phyloP scores from a whole-genome alignment of 1,140 invertebrate species.

The Dreissena polymorpha region DNA sequence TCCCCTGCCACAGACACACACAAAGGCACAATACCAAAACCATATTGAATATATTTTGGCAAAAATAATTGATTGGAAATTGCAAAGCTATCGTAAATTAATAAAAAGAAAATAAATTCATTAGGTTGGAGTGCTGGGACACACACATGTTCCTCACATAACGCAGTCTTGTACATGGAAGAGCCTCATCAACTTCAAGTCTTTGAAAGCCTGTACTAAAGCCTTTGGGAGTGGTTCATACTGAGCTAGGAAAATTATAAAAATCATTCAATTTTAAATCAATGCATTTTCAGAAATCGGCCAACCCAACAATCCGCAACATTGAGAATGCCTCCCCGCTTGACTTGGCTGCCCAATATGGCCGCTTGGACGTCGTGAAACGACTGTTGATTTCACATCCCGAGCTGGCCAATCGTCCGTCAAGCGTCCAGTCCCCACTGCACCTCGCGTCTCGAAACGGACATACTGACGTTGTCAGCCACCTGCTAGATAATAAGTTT shows the following conservation, averaged over 20 bases:
- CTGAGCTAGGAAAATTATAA: background rate
- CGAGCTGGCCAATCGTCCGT: slow-evolving; percentile 76
- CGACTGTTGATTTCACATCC: slow-evolving; percentile 84
- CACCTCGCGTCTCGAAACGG: slow-evolving; percentile 97
- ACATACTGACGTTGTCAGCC: slow-evolving; percentile 91
- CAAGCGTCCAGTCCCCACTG: slow-evolving; percentile 91
- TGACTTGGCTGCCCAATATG: slow-evolving; percentile 93
- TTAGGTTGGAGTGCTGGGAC: no score
- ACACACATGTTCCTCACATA: no score
- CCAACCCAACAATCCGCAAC: slow-evolving; percentile 95
- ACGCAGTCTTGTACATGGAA: no score
- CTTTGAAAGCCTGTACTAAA: no score
- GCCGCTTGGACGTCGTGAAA: slow-evolving; percentile 92
- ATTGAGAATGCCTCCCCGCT: slow-evolving; percentile 93
- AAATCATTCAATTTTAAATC: background rate
- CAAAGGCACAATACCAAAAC: background rate
- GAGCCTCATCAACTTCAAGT: no score
- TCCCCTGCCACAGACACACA: no score
- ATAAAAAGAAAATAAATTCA: no score
- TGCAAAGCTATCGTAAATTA: no score
- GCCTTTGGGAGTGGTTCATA: no score
- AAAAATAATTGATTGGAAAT: background rate
- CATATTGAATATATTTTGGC: background rate
- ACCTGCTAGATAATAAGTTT: slow-evolving; percentile 91
- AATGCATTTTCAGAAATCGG: slow-evolving; percentile 84